Conservation (phyloP, 1,140 invertebrate genomes). For the Pinna nobilis region DNA sequence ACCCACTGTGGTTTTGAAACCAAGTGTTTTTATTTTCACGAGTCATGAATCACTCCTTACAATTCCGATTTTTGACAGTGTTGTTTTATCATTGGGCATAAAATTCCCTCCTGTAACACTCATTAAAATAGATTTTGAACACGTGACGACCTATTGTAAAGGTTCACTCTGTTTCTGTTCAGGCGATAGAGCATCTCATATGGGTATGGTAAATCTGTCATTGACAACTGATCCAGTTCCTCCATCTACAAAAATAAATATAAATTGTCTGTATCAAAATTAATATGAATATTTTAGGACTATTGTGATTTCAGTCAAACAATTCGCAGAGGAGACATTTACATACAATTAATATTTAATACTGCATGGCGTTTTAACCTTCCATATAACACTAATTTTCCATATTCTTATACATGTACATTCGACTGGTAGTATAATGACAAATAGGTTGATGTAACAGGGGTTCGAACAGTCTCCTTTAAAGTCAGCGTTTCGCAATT, state of each 20-base stretch:
- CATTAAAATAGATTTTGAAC: not conserved
- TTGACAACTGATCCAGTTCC: conserved; percentile 26
- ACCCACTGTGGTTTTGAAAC: no score
- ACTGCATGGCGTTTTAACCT: not conserved
- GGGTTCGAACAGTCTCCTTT: no score
- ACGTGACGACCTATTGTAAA: not conserved
- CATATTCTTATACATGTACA: not conserved
- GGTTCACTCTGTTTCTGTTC: not conserved
- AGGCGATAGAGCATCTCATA: conserved; percentile 27
- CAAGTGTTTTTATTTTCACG: no score
- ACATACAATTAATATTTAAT: not conserved
- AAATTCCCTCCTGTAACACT: no score
- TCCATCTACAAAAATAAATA: conserved; percentile 31
- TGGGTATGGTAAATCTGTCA: conserved; percentile 25
- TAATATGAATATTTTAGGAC: not conserved
- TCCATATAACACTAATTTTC: not conserved
- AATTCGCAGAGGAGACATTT: no score
- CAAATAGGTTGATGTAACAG: no score
- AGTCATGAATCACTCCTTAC: no score
- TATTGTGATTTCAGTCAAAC: not conserved
- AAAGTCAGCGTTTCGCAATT: no score
- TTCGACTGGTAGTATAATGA: no score
- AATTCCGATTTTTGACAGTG: no score
- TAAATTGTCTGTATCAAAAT: not conserved
- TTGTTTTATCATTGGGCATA: no score